These are phyloP conservation scores for Patella pellucida DNA, from an alignment of 2,888 invertebrate genomes.

Conservation along the genomic window DNA sequence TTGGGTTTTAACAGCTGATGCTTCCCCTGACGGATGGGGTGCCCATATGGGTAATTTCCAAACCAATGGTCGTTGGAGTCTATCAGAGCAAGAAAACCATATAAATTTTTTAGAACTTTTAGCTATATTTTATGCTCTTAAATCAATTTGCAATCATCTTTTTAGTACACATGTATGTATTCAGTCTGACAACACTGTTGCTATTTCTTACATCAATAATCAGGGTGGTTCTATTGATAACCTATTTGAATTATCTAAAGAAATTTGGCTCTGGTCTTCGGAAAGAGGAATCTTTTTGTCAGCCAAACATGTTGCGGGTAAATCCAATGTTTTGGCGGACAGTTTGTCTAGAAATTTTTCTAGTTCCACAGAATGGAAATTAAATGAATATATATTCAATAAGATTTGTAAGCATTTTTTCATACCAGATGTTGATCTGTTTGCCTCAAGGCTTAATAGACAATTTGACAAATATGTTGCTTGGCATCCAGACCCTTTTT, in stretches of 20 bases:
- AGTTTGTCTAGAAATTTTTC: neutral
- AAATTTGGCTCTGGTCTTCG: neutral
- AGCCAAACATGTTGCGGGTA: neutral
- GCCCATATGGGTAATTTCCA: neutral
- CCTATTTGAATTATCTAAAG: neutral
- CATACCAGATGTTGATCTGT: neutral
- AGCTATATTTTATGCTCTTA: neutral
- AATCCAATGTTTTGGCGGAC: neutral
- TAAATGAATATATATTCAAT: neutral
- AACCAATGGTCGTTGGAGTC: neutral
- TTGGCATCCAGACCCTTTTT: conserved; percentile 5
- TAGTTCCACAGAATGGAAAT: neutral
- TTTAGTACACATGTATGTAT: neutral
- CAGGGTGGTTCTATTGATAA: neutral
- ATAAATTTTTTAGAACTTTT: neutral
- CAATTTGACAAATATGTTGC: neutral
- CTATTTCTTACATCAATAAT: neutral
- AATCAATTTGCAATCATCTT: neutral
- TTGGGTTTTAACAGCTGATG: neutral
- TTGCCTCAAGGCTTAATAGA: neutral
- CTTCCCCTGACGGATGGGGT: neutral
- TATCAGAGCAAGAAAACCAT: neutral
- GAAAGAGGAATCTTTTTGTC: neutral
- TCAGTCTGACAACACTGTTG: neutral
- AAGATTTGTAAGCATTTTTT: neutral